Evolutionary conservation across 2,113 vertebrate species (phyloP), one percentile per base, ranked within the genome.

Genomic region (Geococcyx californianus): DNA sequence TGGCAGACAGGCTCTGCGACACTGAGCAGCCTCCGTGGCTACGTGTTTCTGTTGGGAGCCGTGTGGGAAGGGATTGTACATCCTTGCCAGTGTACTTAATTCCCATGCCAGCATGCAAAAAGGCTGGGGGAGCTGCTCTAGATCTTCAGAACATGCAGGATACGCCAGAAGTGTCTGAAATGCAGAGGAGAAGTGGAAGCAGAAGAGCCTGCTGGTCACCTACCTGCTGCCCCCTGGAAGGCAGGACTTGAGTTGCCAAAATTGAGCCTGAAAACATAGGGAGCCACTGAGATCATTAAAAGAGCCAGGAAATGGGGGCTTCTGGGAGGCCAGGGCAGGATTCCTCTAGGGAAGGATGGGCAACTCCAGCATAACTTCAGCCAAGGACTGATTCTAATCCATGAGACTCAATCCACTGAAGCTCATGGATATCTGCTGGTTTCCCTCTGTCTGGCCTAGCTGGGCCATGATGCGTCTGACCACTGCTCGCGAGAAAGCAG

Each of bases 241-340:
- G 73, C 54, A 72, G 18, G 5, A 20, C 16, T 19, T n/a, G 33
- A 14, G 49, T 63, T 66, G 75, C 84, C 17, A 0, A 60, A 60
- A 29, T 13, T 0, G 0, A 68, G 58, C 38, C 67, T 34, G 69
- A 40, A 25, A 3, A 7, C 26, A 3, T 1, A 75, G 78, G 1
- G 5, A 87, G 8, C 26, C n/a, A 33, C 5, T 8, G 40, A 51
- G 69, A 42, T 55, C 51, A 34, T 1, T 0, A 8, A 13, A 47
- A 38, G 42, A 74, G 76, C 20, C n/a, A n/a, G n/a, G n/a, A n/a
- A n/a, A n/a, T n/a, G n/a, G 13, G 45, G 18, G 45, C 45, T 45
- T 17, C 45, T 45, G 45, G 45, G 45, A 45, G 45, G 45, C 18
- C 45, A 18, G 16, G 45, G 15, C 18, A 19, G 45, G 45, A 45